Evolutionary conservation across 2,797 vertebrate genomes (phyloP).

Genomic region (Neostethus bicornis): DNA sequence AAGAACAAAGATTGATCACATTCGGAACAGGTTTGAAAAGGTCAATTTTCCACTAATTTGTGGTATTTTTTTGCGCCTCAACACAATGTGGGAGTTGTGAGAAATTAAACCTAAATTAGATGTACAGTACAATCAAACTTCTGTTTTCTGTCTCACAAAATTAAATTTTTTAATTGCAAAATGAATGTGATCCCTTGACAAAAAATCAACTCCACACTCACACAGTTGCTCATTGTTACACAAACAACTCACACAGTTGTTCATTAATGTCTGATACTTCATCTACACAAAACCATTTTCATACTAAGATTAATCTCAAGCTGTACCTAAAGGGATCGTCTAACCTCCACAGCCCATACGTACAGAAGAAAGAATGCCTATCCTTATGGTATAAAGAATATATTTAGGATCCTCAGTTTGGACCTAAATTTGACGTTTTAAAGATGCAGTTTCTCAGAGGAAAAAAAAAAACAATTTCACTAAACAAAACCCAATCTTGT

Average conservation of each 20-base stretch:
- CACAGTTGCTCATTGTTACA: too few relatives aligned
- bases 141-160: too few relatives aligned
- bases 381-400: not conserved
- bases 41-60: too few relatives aligned
- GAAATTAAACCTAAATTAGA: not conserved
- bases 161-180: not conserved
- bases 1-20: too few relatives aligned
- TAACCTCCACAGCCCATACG: too few relatives aligned
- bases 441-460: not conserved
- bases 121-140: not conserved
- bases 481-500: not conserved
- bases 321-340: too few relatives aligned
- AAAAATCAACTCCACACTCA: not conserved
- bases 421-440: not conserved
- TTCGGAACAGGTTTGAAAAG: too few relatives aligned
- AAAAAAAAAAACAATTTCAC: not conserved
- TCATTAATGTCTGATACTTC: not conserved
- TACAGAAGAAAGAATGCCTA: too few relatives aligned
- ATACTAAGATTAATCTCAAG: too few relatives aligned
- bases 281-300: not conserved
- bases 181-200: not conserved
- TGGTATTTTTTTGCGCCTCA: too few relatives aligned
- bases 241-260: too few relatives aligned
- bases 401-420: not conserved
- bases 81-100: not conserved